Evolutionary conservation across 2,888 invertebrate species (phyloP).

Genomic region (Vannuccia rotundouncinata): DNA sequence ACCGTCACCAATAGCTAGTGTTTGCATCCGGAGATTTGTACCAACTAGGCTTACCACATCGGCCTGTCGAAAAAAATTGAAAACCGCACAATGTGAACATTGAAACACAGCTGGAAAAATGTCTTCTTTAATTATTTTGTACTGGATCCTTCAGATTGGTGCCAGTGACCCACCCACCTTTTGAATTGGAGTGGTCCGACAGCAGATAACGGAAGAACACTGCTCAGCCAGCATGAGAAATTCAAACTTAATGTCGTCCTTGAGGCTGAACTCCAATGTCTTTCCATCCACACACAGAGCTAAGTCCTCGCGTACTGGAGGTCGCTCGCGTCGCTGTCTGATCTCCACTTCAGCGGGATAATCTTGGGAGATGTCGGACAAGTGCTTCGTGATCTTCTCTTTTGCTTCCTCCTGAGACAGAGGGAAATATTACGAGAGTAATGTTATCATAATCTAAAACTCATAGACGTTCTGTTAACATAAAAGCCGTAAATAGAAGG

Average conservation of each 20-base stretch:
- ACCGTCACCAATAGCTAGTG: conserved; percentile 41
- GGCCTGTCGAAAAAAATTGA: conserved; percentile 31
- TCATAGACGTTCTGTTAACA: not conserved
- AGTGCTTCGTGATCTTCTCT: not conserved
- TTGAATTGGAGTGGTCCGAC: conserved; percentile 39
- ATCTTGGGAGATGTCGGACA: not conserved
- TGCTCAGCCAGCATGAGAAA: conserved; percentile 37
- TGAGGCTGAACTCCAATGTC: conserved; percentile 74
- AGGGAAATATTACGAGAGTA: not conserved
- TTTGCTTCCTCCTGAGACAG: conserved; percentile 6
- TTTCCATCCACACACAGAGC: conserved; percentile 88
- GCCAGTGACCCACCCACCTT: conserved; percentile 37
- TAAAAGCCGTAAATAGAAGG: not conserved
- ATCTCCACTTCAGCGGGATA: conserved; percentile 34
- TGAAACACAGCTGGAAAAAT: not conserved
- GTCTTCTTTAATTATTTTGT: no score
- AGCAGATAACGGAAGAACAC: conserved; percentile 40
- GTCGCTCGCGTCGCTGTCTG: conserved; percentile 31
- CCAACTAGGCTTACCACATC: conserved; percentile 36
- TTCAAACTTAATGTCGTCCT: not conserved
- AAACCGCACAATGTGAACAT: not conserved
- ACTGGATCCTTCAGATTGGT: no score
- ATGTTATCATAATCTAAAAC: not conserved
- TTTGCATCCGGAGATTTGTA: conserved; percentile 27
- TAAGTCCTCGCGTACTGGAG: conserved; percentile 42